Base-by-base conservation (phyloP, 1,140 invertebrate genomes). In the Trichogramma pretiosum region DNA sequence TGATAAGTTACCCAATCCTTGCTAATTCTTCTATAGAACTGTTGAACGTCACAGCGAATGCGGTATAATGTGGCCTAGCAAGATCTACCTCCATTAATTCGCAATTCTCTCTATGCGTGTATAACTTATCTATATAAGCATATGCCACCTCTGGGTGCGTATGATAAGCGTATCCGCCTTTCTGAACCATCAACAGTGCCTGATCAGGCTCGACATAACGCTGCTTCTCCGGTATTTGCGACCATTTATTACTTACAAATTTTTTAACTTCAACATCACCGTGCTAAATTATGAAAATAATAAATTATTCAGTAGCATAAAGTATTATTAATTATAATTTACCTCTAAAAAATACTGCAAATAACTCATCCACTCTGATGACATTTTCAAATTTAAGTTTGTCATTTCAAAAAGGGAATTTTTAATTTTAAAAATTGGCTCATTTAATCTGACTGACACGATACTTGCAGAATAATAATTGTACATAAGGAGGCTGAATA, bases 51-150 rank as follows among this genome's bases (percentile, higher is more conserved):
- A 52, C 48, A 23, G 42, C 51, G 2, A 54, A n/a, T 38, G 52
- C 47, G 18, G 52, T 33, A 36, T 13, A 36, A 13, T 10, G 14
- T 3, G 47, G 50, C 28, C 45, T n/a, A 11, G 21, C 11, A 1
- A 53, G 4, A 22, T 52, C 47, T 23, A 57, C 52, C 46, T 52
- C 53, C 17, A 52, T 57, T 11, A 57, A 39, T 48, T 54, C 46
- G 26, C 52, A 55, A 30, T 54, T 54, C 49, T 34, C 37, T 9
- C 44, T 44, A 46, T 57, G 54, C 5, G 52, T 46, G 32, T 54
- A 57, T 7, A 22, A 41, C 43, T 41, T 48, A 53, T 53, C 56
- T 10, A 57, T 53, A 13, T 41, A 33, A 10, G 50, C 48, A 47
- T 57, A 57, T 2, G 24, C 35, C 19, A 30, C 48, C 36, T 57